Evolutionary conservation across 1,140 invertebrate species (phyloP).

Genomic region (Procambarus clarkii): DNA sequence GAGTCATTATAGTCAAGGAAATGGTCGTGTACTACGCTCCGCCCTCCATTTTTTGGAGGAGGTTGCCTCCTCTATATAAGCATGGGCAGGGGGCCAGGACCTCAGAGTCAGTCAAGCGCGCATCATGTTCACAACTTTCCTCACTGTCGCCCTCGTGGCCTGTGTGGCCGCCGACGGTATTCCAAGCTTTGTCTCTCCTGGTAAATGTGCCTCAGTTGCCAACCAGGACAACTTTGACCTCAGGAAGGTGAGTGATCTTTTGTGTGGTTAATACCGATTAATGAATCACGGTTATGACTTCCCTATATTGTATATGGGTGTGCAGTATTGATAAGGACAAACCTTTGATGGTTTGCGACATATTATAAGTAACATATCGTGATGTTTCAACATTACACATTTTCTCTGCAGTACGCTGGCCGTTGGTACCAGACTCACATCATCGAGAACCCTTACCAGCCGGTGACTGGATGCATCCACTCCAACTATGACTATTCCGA

Average conservation of each 20-base stretch:
- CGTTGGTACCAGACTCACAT: neutral
- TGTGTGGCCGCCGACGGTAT: slow-evolving; percentile 7
- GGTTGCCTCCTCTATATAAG: neutral
- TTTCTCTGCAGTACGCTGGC: slow-evolving; percentile 4
- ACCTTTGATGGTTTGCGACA: too few species aligned
- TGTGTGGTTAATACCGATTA: too few species aligned
- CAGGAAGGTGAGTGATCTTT: neutral
- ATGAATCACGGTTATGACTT: neutral
- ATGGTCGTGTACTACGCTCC: too few species aligned
- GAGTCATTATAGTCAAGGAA: neutral
- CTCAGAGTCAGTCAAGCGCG: neutral
- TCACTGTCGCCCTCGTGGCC: neutral
- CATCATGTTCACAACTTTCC: neutral
- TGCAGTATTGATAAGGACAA: too few species aligned
- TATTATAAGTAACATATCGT: too few species aligned
- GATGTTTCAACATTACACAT: neutral
- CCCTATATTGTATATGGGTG: too few species aligned
- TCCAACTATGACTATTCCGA: slow-evolving; percentile 4
- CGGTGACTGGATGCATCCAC: neutral
- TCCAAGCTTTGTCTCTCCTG: slow-evolving; percentile 4
- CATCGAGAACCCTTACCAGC: slow-evolving; percentile 10
- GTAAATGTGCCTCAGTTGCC: slow-evolving; percentile 12
- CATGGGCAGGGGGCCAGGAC: neutral
- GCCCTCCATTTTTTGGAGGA: neutral
- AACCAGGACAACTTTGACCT: slow-evolving; percentile 5